These are phyloP conservation scores for Leptinotarsa haldemani DNA, from an alignment of 2,888 invertebrate genomes.

Conservation along the genomic window DNA sequence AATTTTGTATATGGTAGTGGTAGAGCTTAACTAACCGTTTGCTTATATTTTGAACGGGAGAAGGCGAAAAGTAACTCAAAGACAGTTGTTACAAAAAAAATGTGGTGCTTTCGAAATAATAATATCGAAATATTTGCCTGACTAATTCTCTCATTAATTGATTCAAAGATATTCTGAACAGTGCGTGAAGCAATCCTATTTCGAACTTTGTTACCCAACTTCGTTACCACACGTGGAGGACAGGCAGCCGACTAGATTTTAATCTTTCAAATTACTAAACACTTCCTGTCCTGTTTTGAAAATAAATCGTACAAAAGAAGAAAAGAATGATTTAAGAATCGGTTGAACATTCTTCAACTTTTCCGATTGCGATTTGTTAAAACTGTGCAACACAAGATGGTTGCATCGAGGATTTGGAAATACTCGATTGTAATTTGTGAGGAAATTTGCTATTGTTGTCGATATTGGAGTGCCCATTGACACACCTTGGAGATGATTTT, in stretches of 20 bases:
- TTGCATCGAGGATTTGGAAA: slow-evolving; percentile 9
- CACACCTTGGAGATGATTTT: slow-evolving; percentile 33
- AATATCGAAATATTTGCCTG: neutral
- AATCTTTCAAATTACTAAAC: slow-evolving; percentile 31
- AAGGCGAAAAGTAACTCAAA: neutral
- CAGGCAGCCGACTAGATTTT: slow-evolving; percentile 19
- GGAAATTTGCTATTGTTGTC: slow-evolving; percentile 22
- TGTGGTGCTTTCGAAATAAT: neutral
- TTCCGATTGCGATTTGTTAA: slow-evolving; percentile 3
- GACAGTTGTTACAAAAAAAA: too few relatives aligned
- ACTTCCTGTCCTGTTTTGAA: slow-evolving; percentile 27
- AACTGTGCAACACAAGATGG: slow-evolving; percentile 1
- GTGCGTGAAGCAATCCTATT: slow-evolving; percentile 24
- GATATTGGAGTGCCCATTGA: slow-evolving; percentile 25
- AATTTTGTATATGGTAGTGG: too few relatives aligned
- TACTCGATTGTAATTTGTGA: slow-evolving; percentile 15
- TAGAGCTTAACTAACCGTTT: too few relatives aligned
- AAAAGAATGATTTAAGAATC: slow-evolving; percentile 25
- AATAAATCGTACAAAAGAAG: slow-evolving; percentile 11
- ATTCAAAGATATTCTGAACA: slow-evolving; percentile 22
- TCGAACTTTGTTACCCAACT: slow-evolving; percentile 24
- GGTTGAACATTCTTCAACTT: slow-evolving; percentile 16
- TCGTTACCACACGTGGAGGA: slow-evolving; percentile 24
- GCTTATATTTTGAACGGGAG: too few relatives aligned
- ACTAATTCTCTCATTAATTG: slow-evolving; percentile 3